A percentile compares a stretch with the other conserved stretches of the same genome.
Conservation (phyloP, 2,113 vertebrate genomes). For the Bothrops jararaca region DNA sequence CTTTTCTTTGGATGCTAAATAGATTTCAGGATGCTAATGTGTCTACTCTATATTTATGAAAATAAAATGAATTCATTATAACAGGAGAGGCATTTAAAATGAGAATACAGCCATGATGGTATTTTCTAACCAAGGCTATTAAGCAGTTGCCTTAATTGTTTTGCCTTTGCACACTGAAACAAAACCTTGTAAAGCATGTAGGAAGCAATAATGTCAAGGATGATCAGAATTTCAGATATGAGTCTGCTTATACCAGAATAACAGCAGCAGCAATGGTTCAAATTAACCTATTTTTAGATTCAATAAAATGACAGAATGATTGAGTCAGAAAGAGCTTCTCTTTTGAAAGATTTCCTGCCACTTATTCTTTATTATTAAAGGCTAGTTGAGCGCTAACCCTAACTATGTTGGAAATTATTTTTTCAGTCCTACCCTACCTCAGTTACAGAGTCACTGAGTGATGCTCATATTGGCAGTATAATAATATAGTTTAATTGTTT, state of each 20-base stretch:
- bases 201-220: not conserved
- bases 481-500: not conserved
- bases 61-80: not conserved
- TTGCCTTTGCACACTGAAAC: not conserved
- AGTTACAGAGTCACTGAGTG: not conserved
- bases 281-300: not conserved
- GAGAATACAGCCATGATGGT: not conserved
- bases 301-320: rapidly evolving
- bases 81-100: slow-evolving; percentile 19
- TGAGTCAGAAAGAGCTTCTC: not conserved
- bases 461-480: not conserved
- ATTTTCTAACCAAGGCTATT: not conserved
- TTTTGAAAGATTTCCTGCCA: not conserved
- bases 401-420: not conserved
- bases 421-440: not conserved
- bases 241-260: not conserved
- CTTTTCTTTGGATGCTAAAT: slow-evolving; percentile 7
- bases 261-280: not conserved
- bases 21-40: slow-evolving; percentile 6
- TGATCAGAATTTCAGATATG: not conserved
- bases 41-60: slow-evolving; percentile 4
- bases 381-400: not conserved
- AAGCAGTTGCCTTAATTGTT: not conserved
- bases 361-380: not conserved
- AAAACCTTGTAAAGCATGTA: not conserved